phyloP scores from a whole-genome alignment of 2,888 invertebrate genomes.

The Tolmerus cingulatus region DNA sequence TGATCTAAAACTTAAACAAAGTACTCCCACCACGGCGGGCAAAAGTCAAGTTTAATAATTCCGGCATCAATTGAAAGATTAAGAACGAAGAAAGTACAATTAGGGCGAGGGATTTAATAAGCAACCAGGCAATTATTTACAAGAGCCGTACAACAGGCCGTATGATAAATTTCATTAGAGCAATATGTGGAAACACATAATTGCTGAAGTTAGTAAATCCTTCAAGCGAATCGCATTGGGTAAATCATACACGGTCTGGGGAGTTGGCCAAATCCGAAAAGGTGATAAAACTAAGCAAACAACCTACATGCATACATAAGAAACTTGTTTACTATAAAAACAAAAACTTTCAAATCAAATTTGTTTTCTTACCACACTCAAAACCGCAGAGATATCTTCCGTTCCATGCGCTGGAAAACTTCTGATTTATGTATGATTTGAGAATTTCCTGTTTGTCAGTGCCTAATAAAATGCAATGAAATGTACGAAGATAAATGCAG shows the following conservation, averaged over 20 bases:
- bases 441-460: constrained; percentile 3
- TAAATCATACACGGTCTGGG: constrained; percentile 13
- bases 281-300: constrained; percentile 27
- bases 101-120: not conserved
- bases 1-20: too few relatives aligned
- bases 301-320: not conserved
- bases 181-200: not conserved
- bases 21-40: too few relatives aligned
- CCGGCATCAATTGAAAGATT: not conserved
- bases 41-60: too few relatives aligned
- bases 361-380: constrained; percentile 29
- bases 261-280: constrained; percentile 13
- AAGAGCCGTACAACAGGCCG: not conserved
- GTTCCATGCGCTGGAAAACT: not conserved
- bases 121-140: not conserved
- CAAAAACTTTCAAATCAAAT: constrained; percentile 35
- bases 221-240: not conserved
- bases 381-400: constrained; percentile 19
- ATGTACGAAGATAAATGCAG: constrained; percentile 13
- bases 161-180: not conserved
- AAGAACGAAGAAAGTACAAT: not conserved
- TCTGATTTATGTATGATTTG: constrained; percentile 35
- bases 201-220: constrained; percentile 28
- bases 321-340: constrained; percentile 34
- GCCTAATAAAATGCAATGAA: constrained; percentile 30